These are phyloP conservation scores for Timandra comae DNA, from an alignment of 2,888 invertebrate species.

Conservation along the genomic window DNA sequence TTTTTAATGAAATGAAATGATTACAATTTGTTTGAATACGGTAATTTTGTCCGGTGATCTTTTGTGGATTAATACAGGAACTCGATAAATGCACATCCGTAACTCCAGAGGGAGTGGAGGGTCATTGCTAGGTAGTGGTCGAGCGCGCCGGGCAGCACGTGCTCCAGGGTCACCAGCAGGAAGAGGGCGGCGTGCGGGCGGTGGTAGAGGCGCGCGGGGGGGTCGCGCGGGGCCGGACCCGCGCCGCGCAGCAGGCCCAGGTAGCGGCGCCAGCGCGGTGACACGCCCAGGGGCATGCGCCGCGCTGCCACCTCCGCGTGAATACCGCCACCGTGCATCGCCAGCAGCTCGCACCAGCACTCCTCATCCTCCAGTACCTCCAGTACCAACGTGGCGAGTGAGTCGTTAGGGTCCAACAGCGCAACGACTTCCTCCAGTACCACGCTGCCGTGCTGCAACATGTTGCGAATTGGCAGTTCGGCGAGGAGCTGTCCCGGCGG, in stretches of 20 bases:
- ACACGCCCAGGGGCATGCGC: constrained; percentile 1
- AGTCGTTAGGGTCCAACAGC: background rate
- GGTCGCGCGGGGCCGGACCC: constrained; percentile 1
- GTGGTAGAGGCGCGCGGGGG: background rate
- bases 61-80: too few species aligned
- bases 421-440: background rate
- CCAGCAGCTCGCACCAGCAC: background rate
- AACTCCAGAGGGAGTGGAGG: too few species aligned
- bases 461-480: background rate
- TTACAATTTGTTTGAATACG: too few species aligned
- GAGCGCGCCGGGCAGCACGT: too few species aligned
- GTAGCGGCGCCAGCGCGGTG: too few species aligned
- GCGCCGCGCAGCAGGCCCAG: constrained; percentile 3
- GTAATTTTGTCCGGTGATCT: too few species aligned
- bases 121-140: too few species aligned
- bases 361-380: background rate
- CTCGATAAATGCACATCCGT: too few species aligned
- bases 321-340: background rate
- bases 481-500: background rate
- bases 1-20: too few species aligned
- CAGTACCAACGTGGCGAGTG: background rate
- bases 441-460: background rate
- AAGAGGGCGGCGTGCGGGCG: too few species aligned
- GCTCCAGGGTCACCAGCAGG: too few species aligned
- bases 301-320: background rate